Evolutionary conservation across 1,140 invertebrate genomes (phyloP), one percentile per base, ranked within the genome.

Genomic region (Drosophila varians): DNA sequence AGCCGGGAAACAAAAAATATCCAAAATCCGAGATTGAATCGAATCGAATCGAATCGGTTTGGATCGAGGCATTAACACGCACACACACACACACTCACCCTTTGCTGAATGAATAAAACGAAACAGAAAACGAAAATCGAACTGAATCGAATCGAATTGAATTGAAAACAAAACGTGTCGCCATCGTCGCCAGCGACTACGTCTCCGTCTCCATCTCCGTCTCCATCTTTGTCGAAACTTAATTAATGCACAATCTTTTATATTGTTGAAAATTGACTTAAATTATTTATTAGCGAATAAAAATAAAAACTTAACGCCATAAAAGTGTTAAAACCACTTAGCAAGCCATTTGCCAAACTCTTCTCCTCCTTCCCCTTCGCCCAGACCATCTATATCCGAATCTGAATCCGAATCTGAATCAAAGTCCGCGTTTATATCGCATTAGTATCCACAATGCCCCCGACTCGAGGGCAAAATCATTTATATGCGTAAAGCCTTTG

Each of bases 311-410:
- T 86, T 89, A 89, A 89, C 86, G 80, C 86, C 87, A 82, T 89
- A 89, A 89, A 89, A 86, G 80, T 86, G 86, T 89, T 89, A 89
- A 89, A 89, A 86, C 80, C 86, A 89, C 86, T 89, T 89, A 89
- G 87, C 82, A 82, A 87, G 77, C 74, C 83, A 87, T 87, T 88
- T 86, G 82, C 82, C 77, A 87, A 75, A 72, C 69, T 26, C 25
- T 5, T 1, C 6, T 26, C 7, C 82, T 66, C 54, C 47, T 19
- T 34, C 16, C 38, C 45, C 54, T 21, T 0, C 12, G 25, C 9
- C 12, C 26, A 19, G 16, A 11, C 8, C 23, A 21, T 19, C 47
- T 23, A 14, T 11, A 38, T 38, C 26, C 11, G n/a, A 21, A 16
- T 14, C 40, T 18, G 51, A 31, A 19, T 45, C 26, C n/a, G 12